These are phyloP conservation scores for Glareola pratincola DNA, from an alignment of 2,113 vertebrate species.

Conservation along the genomic window DNA sequence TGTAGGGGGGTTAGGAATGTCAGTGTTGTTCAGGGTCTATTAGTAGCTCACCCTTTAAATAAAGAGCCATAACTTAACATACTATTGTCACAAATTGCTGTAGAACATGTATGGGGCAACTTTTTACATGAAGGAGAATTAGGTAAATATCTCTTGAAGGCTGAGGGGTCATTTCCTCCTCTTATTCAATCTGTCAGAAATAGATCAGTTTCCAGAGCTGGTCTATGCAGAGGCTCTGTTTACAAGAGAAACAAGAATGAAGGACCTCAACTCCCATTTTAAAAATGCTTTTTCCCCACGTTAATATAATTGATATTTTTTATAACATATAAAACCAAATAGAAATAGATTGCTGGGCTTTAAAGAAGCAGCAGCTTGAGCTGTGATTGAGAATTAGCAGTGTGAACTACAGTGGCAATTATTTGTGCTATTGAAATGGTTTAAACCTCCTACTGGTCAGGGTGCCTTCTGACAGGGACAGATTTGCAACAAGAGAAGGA, in stretches of 20 bases:
- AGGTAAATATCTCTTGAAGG: not conserved
- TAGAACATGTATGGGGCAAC: not conserved
- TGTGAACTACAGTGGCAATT: not conserved
- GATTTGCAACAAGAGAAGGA: not conserved
- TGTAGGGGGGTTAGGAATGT: not conserved
- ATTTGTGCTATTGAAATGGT: not conserved
- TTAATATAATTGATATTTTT: not conserved
- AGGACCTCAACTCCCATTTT: not conserved
- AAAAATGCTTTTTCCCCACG: not conserved
- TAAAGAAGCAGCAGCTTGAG: not conserved
- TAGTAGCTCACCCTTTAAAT: not conserved
- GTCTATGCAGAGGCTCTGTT: not conserved
- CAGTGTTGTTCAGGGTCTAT: not conserved
- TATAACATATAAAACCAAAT: not conserved
- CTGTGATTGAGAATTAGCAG: fast-evolving
- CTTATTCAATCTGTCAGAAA: not conserved
- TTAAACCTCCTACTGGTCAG: not conserved
- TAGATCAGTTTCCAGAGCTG: not conserved
- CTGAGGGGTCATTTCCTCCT: not conserved
- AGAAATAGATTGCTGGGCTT: not conserved
- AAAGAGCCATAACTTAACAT: not conserved
- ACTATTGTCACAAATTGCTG: not conserved
- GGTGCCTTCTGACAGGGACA: no score
- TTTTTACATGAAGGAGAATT: not conserved
- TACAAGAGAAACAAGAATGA: not conserved